A percentile compares a stretch with the other conserved stretches of the same genome.
phyloP scores from a whole-genome alignment of 1,140 invertebrate species.

The Cotesia typhae region DNA sequence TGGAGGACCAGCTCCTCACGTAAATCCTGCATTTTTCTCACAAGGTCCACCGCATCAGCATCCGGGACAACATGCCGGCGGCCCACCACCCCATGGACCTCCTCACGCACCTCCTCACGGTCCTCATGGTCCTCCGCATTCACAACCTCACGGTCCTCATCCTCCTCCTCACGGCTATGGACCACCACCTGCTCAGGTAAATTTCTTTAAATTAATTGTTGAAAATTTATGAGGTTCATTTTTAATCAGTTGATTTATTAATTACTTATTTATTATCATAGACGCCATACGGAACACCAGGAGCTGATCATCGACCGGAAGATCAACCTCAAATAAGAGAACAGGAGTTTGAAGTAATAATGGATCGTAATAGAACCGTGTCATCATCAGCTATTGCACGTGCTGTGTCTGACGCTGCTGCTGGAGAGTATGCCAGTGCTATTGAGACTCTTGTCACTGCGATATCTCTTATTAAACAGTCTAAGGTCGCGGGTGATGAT shows the following conservation, averaged over 20 bases:
- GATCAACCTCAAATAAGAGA: conserved; percentile 80
- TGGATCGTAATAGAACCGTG: conserved; percentile 96
- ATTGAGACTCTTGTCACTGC: conserved; percentile 98
- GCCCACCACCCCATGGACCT: conserved; percentile 66
- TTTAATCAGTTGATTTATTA: background rate
- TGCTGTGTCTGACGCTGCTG: conserved; percentile 96
- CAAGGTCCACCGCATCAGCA: conserved; percentile 74
- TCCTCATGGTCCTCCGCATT: conserved; percentile 71
- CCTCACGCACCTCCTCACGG: conserved; percentile 70
- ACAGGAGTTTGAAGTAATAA: conserved; percentile 98
- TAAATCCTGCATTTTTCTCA: conserved; percentile 96
- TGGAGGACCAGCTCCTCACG: conserved; percentile 87
- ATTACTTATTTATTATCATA: conserved; percentile 38
- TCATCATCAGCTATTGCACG: conserved; percentile 96
- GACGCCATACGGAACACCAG: conserved; percentile 66
- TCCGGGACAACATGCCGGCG: conserved; percentile 70
- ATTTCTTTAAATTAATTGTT: background rate
- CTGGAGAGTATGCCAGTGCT: conserved; percentile 95
- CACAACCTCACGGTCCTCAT: conserved; percentile 67
- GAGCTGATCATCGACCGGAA: conserved; percentile 69
- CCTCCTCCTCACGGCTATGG: conserved; percentile 68
- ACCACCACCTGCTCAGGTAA: conserved; percentile 60
- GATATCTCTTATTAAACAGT: conserved; percentile 98
- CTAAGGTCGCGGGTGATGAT: conserved; percentile 94
- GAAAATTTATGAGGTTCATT: background rate